phyloP scores from a whole-genome alignment of 2,888 invertebrate species.

The Resseliella maxima region DNA sequence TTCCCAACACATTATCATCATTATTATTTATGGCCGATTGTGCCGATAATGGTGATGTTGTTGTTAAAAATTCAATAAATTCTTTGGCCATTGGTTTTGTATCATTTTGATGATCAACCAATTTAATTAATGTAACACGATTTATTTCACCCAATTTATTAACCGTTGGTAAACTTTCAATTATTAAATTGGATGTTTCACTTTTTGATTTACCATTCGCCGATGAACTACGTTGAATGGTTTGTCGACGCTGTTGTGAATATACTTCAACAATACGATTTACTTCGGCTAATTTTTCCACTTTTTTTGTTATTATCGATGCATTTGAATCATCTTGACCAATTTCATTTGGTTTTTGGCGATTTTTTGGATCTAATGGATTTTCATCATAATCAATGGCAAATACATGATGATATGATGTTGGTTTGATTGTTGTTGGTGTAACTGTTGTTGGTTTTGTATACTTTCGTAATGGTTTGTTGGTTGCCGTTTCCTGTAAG shows the following conservation, averaged over 20 bases:
- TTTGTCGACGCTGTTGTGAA: constrained; percentile 73
- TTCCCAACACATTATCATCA: constrained; percentile 57
- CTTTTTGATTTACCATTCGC: constrained; percentile 69
- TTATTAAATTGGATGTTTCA: constrained; percentile 69
- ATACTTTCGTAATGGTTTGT: constrained; percentile 57
- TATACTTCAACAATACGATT: constrained; percentile 78
- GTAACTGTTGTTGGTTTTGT: constrained; percentile 59
- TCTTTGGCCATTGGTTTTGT: constrained; percentile 27
- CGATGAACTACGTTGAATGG: constrained; percentile 60
- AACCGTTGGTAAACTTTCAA: constrained; percentile 73
- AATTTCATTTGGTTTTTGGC: constrained; percentile 64
- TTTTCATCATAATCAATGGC: constrained; percentile 66
- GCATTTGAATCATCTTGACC: constrained; percentile 64
- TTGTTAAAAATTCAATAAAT: constrained; percentile 1
- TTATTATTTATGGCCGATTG: constrained; percentile 59
- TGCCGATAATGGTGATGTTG: no score
- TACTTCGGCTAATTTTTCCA: constrained; percentile 75
- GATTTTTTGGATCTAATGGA: constrained; percentile 62
- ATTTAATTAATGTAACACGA: constrained; percentile 75
- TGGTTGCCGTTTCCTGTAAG: constrained; percentile 62
- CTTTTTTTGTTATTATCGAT: constrained; percentile 67
- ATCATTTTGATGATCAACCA: constrained; percentile 68
- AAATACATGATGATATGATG: constrained; percentile 69
- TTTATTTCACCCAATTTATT: constrained; percentile 79
- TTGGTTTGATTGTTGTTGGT: constrained; percentile 63